phyloP scores from a whole-genome alignment of 2,888 invertebrate genomes.

The Sinopyrophorus schimmeli region DNA sequence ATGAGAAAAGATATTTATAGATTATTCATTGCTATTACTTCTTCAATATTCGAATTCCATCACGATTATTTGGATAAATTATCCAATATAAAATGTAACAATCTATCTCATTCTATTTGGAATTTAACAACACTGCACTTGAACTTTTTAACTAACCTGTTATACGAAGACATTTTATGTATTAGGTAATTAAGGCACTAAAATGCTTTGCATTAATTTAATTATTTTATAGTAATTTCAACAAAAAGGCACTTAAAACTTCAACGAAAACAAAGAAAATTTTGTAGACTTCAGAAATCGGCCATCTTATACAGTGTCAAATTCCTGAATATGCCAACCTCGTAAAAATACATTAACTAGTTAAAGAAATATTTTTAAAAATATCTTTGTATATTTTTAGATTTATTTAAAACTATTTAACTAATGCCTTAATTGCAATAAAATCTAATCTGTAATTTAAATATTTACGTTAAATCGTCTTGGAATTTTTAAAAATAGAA shows the following conservation, averaged over 20 bases:
- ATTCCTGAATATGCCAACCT: constrained; percentile 54
- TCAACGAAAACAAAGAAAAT: constrained; percentile 57
- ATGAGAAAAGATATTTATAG: constrained; percentile 28
- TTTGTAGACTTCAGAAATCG: constrained; percentile 53
- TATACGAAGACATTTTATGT: constrained; percentile 11
- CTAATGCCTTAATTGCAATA: too few relatives aligned
- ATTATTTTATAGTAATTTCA: constrained; percentile 33
- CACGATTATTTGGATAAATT: constrained; percentile 47
- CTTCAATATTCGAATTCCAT: constrained; percentile 44
- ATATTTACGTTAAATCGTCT: background rate
- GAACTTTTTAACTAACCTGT: constrained; percentile 35
- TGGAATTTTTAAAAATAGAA: background rate
- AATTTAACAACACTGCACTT: constrained; percentile 49
- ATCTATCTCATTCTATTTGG: constrained; percentile 52
- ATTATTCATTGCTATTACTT: constrained; percentile 45
- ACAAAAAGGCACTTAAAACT: constrained; percentile 50
- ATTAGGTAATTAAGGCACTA: constrained; percentile 21
- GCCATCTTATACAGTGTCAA: constrained; percentile 57
- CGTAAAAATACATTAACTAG: background rate
- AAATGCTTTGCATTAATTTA: constrained; percentile 15
- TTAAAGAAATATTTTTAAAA: background rate
- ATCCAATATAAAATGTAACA: constrained; percentile 51
- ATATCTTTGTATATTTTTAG: background rate
- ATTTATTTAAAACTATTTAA: too few relatives aligned
- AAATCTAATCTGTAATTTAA: background rate